Percentiles rank a stretch among this genome's conserved stretches.
These are phyloP conservation scores for Cephonodes hylas DNA, from an alignment of 2,888 invertebrate species.

Conservation along the genomic window DNA sequence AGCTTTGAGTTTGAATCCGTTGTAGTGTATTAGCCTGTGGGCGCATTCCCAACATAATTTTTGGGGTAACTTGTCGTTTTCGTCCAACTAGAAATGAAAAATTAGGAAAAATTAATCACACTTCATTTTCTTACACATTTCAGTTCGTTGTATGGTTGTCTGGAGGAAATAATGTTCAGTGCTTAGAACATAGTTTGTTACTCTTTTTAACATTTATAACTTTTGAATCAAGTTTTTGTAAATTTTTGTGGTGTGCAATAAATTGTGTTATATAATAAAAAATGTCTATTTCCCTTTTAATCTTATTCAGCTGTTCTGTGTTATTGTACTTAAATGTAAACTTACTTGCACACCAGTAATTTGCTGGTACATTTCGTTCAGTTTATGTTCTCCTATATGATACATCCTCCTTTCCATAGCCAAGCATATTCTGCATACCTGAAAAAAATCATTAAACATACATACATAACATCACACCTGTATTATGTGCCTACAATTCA, in stretches of 20 bases:
- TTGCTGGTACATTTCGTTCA: constrained; percentile 48
- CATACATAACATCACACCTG: not conserved
- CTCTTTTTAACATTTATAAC: no score
- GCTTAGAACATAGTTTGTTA: no score
- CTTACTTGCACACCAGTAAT: constrained; percentile 55
- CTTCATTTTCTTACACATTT: no score
- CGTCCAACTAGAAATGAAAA: constrained; percentile 31
- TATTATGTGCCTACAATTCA: not conserved
- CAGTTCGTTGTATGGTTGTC: no score
- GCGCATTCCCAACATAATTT: constrained; percentile 65
- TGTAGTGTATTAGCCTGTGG: constrained; percentile 35
- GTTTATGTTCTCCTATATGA: constrained; percentile 41
- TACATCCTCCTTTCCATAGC: constrained; percentile 49
- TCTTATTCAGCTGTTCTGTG: no score
- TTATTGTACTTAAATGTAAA: constrained; percentile 14
- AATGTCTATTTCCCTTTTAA: no score
- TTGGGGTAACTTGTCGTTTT: constrained; percentile 53
- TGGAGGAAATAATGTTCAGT: no score
- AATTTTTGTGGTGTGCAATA: no score
- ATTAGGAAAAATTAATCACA: no score
- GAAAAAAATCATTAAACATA: constrained; percentile 15
- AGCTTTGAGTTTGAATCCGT: constrained; percentile 42
- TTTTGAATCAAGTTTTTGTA: no score
- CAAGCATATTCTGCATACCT: constrained; percentile 65
- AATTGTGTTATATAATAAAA: no score